A percentile compares a stretch with the other conserved stretches of the same genome.
Conservation (phyloP, 2,113 vertebrate genomes). For the Taurulus bubalis region DNA sequence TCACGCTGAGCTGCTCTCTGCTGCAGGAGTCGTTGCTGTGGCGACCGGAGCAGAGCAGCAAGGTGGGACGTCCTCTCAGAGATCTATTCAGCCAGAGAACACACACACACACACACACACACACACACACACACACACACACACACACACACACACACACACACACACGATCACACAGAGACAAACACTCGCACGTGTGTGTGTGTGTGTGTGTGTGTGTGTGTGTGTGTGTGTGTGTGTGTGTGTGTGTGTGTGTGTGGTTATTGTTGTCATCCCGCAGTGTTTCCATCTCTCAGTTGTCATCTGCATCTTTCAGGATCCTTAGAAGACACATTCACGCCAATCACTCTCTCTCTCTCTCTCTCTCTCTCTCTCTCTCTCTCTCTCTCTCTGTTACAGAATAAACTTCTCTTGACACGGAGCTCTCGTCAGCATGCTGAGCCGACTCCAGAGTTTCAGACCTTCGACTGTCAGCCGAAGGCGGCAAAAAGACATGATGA, state of each 20-base stretch:
- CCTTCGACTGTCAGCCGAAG: background rate
- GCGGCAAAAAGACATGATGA: background rate
- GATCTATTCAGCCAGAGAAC: constrained; percentile 28
- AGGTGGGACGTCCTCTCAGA: constrained; percentile 29
- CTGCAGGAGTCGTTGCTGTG: constrained; percentile 18
- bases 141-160: constrained; percentile 4
- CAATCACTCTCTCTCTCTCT: constrained; percentile 49
- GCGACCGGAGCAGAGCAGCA: constrained; percentile 22
- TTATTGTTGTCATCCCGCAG: constrained; percentile 32
- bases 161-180: background rate
- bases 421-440: background rate
- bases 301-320: constrained; percentile 54
- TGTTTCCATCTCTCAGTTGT: constrained; percentile 47
- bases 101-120: constrained; percentile 3
- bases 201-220: constrained; percentile 15
- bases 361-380: constrained; percentile 3
- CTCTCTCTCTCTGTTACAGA: too few relatives aligned
- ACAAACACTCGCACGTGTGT: constrained; percentile 10
- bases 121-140: background rate
- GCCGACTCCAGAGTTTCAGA: constrained; percentile 16
- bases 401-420: constrained; percentile 12
- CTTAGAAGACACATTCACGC: constrained; percentile 63
- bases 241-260: constrained; percentile 12
- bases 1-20: too few relatives aligned
- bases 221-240: constrained; percentile 18